Evolutionary conservation across 2,888 invertebrate species (phyloP).

Genomic region (Calameuta pallipes): DNA sequence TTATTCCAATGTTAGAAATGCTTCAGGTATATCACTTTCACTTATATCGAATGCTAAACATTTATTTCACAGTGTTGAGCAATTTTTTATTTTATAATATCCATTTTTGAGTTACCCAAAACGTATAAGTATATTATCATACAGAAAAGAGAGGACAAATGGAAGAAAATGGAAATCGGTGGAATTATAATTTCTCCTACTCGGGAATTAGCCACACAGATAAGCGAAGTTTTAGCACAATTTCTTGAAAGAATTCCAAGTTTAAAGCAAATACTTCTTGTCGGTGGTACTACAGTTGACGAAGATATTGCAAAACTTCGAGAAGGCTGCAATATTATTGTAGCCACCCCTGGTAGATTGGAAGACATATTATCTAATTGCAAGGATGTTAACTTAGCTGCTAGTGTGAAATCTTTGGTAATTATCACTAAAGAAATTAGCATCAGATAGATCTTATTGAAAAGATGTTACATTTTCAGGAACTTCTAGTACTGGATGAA

Average conservation of each 20-base stretch:
- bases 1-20: conserved; percentile 92
- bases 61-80: conserved; percentile 13
- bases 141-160: conserved; percentile 71
- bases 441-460: not conserved
- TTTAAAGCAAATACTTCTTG: conserved; percentile 73
- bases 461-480: conserved; percentile 69
- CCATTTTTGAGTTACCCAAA: conserved; percentile 7
- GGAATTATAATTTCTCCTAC: conserved; percentile 95
- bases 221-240: conserved; percentile 73
- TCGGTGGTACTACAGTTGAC: conserved; percentile 87
- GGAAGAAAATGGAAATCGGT: conserved; percentile 83
- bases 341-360: conserved; percentile 95
- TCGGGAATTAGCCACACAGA: conserved; percentile 93
- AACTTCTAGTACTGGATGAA: conserved; percentile 94
- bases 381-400: conserved; percentile 76
- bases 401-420: conserved; percentile 83
- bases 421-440: conserved; percentile 39
- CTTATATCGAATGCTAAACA: not conserved
- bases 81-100: not conserved
- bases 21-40: conserved; percentile 66
- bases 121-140: conserved; percentile 54
- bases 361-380: conserved; percentile 85
- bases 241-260: conserved; percentile 67
- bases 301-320: conserved; percentile 78
- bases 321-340: conserved; percentile 85